phyloP scores from a whole-genome alignment of 2,888 invertebrate genomes.

The Microctonus hyperodae region DNA sequence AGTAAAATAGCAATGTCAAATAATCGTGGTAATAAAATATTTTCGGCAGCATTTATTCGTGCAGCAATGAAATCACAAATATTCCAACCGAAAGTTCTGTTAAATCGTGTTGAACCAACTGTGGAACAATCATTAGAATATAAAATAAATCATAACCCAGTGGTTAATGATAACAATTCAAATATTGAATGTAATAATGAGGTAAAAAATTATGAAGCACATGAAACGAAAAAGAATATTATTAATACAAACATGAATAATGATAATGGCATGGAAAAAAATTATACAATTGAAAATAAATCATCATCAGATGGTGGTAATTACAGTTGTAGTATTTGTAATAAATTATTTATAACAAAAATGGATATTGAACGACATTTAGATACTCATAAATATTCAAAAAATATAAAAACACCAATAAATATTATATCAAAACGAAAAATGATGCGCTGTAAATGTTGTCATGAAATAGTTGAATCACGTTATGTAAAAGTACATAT shows the following conservation, averaged over 20 bases:
- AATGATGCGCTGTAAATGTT: constrained; percentile 59
- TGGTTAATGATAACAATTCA: neutral
- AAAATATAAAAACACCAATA: neutral
- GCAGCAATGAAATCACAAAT: constrained; percentile 48
- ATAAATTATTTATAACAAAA: constrained; percentile 45
- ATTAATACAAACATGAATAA: neutral
- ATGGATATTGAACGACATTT: constrained; percentile 52
- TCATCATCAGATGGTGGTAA: constrained; percentile 32
- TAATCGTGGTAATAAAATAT: constrained; percentile 34
- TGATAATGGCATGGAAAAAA: neutral
- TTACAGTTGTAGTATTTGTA: constrained; percentile 53
- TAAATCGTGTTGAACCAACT: constrained; percentile 45
- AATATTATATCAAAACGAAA: constrained; percentile 34
- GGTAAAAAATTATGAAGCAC: neutral
- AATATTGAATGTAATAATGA: neutral
- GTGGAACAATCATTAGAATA: neutral
- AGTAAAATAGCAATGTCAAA: constrained; percentile 24
- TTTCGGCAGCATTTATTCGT: constrained; percentile 48
- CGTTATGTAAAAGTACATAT: constrained; percentile 54
- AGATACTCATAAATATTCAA: constrained; percentile 40
- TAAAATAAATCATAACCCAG: neutral
- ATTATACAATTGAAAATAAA: neutral
- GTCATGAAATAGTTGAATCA: constrained; percentile 58
- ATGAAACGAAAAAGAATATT: neutral
- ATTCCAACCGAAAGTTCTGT: constrained; percentile 54